phyloP scores from a whole-genome alignment of 2,797 vertebrate genomes.

The Gallinago nigripennis region DNA sequence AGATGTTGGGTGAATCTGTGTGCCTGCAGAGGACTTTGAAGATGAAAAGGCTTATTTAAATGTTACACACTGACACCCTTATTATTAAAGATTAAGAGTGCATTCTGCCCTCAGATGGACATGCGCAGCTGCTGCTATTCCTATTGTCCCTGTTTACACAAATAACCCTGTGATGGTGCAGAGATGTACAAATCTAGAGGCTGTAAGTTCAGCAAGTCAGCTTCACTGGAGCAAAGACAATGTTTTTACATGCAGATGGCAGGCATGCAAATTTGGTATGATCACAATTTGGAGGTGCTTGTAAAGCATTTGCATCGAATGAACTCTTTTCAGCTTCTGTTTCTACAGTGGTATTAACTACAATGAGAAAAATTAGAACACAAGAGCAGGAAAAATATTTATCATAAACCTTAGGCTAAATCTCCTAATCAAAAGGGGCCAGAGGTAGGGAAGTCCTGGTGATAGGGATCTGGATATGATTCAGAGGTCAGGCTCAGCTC shows the following conservation, averaged over 20 bases:
- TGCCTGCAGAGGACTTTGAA: conserved; percentile 28
- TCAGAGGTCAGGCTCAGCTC: background rate
- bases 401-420: background rate
- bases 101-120: conserved; percentile 11
- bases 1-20: background rate
- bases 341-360: background rate
- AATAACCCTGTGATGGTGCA: background rate
- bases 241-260: conserved; percentile 41
- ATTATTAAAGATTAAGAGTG: conserved; percentile 19
- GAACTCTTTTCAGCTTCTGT: background rate
- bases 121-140: background rate
- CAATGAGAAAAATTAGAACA: background rate
- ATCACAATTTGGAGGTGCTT: conserved; percentile 42
- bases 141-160: background rate
- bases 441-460: background rate
- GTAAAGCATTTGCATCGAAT: background rate
- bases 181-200: background rate
- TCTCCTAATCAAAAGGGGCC: background rate
- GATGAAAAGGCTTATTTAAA: conserved; percentile 49
- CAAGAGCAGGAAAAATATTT: background rate
- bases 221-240: conserved; percentile 23
- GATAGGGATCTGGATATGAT: background rate
- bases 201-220: conserved; percentile 5
- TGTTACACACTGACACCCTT: background rate
- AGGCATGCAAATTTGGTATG: conserved; percentile 44